phyloP scores from a whole-genome alignment of 2,797 vertebrate species.

The Artibeus lituratus region DNA sequence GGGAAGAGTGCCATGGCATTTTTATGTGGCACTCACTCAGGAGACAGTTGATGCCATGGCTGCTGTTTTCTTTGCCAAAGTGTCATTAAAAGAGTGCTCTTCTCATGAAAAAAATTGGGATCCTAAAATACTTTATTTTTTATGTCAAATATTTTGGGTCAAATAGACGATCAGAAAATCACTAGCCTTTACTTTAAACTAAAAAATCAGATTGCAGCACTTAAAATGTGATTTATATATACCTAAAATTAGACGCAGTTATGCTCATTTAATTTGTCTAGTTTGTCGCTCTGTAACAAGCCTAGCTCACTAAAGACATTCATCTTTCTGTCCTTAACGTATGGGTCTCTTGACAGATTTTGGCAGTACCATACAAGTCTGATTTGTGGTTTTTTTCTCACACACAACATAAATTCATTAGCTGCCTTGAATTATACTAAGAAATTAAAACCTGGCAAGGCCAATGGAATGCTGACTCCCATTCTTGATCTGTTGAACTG shows the following conservation, averaged over 20 bases:
- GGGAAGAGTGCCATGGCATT: background rate
- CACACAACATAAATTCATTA: constrained; percentile 17
- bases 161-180: background rate
- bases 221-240: background rate
- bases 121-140: background rate
- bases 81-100: background rate
- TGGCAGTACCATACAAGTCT: background rate
- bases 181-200: background rate
- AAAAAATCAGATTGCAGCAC: background rate
- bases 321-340: background rate
- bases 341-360: background rate
- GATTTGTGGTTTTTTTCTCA: background rate
- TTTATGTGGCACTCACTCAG: background rate
- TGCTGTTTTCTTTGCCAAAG: background rate
- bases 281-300: constrained; percentile 18
- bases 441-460: background rate
- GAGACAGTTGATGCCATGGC: too few relatives aligned
- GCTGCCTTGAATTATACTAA: constrained; percentile 4
- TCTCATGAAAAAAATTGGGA: background rate
- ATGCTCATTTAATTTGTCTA: background rate
- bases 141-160: background rate
- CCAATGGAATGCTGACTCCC: background rate
- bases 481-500: background rate
- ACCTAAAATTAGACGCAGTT: background rate
- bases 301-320: background rate